Conservation (phyloP, 2,888 invertebrate species). For the Carterocephalus palaemon region DNA sequence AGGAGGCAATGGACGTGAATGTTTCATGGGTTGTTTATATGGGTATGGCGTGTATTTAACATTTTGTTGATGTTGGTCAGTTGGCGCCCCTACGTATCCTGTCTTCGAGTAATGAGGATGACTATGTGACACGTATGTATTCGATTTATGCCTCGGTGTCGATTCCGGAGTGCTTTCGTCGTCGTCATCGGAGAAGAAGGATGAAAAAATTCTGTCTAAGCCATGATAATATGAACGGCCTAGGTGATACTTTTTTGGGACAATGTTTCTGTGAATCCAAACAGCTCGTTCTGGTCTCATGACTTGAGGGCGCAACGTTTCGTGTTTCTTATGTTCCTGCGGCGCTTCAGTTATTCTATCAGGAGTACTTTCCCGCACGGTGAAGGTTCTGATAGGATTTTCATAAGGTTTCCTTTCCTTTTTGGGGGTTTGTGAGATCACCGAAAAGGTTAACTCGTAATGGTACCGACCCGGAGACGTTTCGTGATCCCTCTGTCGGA, state of each 20-base stretch:
- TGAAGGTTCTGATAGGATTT: slow-evolving; percentile 81
- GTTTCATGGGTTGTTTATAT: slow-evolving; percentile 50
- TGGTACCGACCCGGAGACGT: slow-evolving; percentile 65
- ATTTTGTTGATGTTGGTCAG: slow-evolving; percentile 48
- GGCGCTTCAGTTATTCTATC: slow-evolving; percentile 45
- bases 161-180: slow-evolving; percentile 37
- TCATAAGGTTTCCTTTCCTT: slow-evolving; percentile 68
- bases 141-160: slow-evolving; percentile 42
- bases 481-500: slow-evolving; percentile 80
- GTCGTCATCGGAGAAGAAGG: slow-evolving; percentile 59
- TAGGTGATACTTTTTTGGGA: slow-evolving; percentile 41
- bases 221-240: slow-evolving; percentile 45
- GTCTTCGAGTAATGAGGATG: slow-evolving; percentile 51
- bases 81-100: slow-evolving; percentile 44
- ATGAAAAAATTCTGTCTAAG: slow-evolving; percentile 64
- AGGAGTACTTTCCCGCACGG: slow-evolving; percentile 75
- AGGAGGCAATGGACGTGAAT: slow-evolving; percentile 45
- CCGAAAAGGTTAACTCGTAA: slow-evolving; percentile 84
- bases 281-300: slow-evolving; percentile 53
- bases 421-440: slow-evolving; percentile 75
- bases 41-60: slow-evolving; percentile 50
- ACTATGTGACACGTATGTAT: slow-evolving; percentile 38
- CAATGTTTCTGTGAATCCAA: slow-evolving; percentile 67
- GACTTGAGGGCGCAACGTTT: slow-evolving; percentile 33
- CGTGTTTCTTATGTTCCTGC: slow-evolving; percentile 35